Base-by-base conservation (phyloP, 1,140 invertebrate species). In the Drosophila saltans region DNA sequence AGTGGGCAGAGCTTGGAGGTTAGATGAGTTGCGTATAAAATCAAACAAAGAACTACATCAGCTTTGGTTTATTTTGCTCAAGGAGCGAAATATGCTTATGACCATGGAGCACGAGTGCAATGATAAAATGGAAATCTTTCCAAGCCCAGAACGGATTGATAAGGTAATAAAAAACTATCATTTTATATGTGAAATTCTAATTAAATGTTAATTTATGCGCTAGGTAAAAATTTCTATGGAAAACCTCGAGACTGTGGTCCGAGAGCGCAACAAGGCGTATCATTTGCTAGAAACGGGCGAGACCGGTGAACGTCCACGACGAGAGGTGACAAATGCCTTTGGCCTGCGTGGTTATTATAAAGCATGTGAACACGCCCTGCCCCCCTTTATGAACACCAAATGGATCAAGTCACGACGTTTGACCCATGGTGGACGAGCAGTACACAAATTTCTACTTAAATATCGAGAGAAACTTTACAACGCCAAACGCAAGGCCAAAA, bases 1-100 rank as follows among this genome's bases (percentile, higher is more conserved):
- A 93, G 94, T 95, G 69, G 98, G 99, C 7, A 94, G 98, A 88
- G 94, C 96, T 1, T 99, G 98, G 98, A 96, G 93, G 74, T 92
- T 94, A 52, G 98, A 99, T 83, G 99, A 99, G 93, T 93, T 99
- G 30, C 94, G 98, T 88, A 95, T 99, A 39, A 99, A 99, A 93
- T 98, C 97, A 60, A 99, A 99, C 92, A 93, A 95, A 58, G 99
- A 99, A 93, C 94, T 99, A 55, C 99, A 99, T 88, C 99, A 99
- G 94, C 93, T 99, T 65, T 99, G 99, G 99, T 99, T 95, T 94
- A 94, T 99, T 28, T 93, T 99, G 64, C 92, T 99, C 26, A 99
- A 99, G 93, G 99, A 99, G 93, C 93, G 95, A 66, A 99, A 99
- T 92, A 99, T 99, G 98, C 93, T 99, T 5, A 92, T 98, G 57